Evolutionary conservation across 1,140 invertebrate genomes (phyloP), one percentile per base, ranked within the genome.

Genomic region (Aphaenogaster ashmeadi): DNA sequence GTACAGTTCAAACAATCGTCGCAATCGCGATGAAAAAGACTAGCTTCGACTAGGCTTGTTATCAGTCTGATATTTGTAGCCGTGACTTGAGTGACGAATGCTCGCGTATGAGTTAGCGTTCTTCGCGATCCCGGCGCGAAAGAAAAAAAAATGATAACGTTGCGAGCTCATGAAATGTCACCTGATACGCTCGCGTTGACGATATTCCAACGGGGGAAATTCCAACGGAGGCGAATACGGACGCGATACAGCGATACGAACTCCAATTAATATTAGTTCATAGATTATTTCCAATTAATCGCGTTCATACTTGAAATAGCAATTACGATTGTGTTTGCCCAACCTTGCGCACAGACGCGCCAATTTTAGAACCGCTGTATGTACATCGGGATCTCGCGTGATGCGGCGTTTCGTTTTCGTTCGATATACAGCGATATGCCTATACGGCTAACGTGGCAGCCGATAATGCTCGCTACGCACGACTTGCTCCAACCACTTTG

Each of bases 401-500:
- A 78, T 44, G 33, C n/a, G 54, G 50, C 33, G 47, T 41, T 67
- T 74, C 54, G 27, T 74, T 83, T 74, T 74, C 66, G 38, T 83
- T 83, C 54, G 67, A 83, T 47, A 36, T 44, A 71, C 21, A 41
- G 41, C 66, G 66, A 64, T 58, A 36, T 38, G 44, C 44, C 62
- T 13, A 0, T n/a, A 72, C 11, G 13, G n/a, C 67, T 83, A 54
- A 67, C 75, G 87, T 75, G 62, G 3, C 36, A 88, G 89, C 64
- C 88, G 88, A 91, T 91, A 87, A 87, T 88, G 91, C 93, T 91
- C 11, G 66, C 44, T 85, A 93, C 88, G 91, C 93, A 91, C 91
- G 90, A 92, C 89, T 94, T 90, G 89, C 88, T 66, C 58, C 91
- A 66, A 88, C 89, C 89, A 91, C 93, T 93, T 93, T 93, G 93